phyloP scores from a whole-genome alignment of 1,140 invertebrate genomes.

The Aphelenchoides besseyi region DNA sequence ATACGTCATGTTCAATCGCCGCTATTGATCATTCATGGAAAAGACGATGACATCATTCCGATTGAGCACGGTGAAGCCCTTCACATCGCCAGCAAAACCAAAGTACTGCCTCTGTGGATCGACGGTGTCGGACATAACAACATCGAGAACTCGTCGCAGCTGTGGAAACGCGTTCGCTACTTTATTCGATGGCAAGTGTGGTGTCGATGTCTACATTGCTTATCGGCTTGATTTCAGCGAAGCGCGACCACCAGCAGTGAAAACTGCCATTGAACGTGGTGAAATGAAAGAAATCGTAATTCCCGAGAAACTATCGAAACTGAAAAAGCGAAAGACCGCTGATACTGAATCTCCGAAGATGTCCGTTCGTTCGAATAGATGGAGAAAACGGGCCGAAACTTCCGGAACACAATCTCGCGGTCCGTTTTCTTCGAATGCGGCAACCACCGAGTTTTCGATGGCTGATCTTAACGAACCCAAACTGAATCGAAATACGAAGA shows the following conservation, averaged over 20 bases:
- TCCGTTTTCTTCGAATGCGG: too few species aligned
- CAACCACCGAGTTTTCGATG: too few species aligned
- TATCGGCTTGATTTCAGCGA: conserved; percentile 12
- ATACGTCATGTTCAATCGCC: conserved; percentile 22
- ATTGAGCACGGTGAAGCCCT: conserved; percentile 32
- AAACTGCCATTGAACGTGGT: conserved; percentile 8
- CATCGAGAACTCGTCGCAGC: conserved; percentile 4
- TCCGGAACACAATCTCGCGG: too few species aligned
- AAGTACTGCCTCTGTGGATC: conserved; percentile 16
- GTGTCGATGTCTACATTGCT: not conserved
- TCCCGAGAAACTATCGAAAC: not conserved
- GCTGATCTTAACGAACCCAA: not conserved
- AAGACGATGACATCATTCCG: conserved; percentile 22
- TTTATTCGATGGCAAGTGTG: conserved; percentile 19
- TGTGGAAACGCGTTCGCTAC: conserved; percentile 23
- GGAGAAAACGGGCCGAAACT: too few species aligned
- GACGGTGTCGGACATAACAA: conserved; percentile 28
- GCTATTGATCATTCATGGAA: conserved; percentile 22
- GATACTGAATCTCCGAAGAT: not conserved
- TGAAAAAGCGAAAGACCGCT: not conserved
- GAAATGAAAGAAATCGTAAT: not conserved
- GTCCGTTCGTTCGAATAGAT: not conserved
- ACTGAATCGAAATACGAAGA: not conserved
- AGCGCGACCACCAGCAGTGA: conserved; percentile 9
- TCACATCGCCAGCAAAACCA: not conserved